These are phyloP conservation scores for Syngnathoides biaculeatus DNA, from an alignment of 2,113 vertebrate genomes.

Conservation along the genomic window DNA sequence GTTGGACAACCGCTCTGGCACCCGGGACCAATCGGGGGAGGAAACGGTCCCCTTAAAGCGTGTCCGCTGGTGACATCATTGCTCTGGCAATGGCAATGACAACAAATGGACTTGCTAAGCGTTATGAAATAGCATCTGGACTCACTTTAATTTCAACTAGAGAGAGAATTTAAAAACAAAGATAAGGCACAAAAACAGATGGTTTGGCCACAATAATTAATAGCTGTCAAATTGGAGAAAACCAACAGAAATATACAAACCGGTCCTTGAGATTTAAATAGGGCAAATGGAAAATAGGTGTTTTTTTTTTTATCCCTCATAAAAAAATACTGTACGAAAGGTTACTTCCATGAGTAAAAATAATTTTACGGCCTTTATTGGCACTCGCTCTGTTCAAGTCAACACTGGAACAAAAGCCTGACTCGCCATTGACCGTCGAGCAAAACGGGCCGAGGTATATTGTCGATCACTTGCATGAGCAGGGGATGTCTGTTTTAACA, in stretches of 20 bases:
- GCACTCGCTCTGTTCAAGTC: background rate
- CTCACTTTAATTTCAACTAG: constrained; percentile 4
- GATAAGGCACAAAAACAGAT: background rate
- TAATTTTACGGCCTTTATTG: background rate
- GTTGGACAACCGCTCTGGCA: constrained; percentile 12
- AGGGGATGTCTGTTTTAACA: background rate
- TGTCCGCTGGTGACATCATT: constrained; percentile 32
- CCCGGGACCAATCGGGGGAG: constrained; percentile 21
- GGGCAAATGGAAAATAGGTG: background rate
- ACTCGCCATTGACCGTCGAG: background rate
- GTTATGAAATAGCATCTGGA: constrained; percentile 14
- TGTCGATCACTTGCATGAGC: background rate
- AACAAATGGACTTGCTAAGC: constrained; percentile 20
- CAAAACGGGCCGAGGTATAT: background rate
- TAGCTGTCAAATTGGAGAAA: background rate
- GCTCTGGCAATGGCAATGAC: constrained; percentile 31
- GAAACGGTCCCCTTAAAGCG: constrained; percentile 15
- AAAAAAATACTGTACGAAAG: background rate
- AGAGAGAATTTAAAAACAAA: background rate
- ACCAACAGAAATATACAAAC: background rate
- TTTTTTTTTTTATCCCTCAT: no score
- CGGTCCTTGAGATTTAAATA: background rate
- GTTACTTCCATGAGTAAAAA: background rate
- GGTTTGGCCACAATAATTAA: background rate
- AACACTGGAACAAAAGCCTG: background rate